Conservation (phyloP, 2,797 vertebrate species). For the Typhlichthys eigenmanni region DNA sequence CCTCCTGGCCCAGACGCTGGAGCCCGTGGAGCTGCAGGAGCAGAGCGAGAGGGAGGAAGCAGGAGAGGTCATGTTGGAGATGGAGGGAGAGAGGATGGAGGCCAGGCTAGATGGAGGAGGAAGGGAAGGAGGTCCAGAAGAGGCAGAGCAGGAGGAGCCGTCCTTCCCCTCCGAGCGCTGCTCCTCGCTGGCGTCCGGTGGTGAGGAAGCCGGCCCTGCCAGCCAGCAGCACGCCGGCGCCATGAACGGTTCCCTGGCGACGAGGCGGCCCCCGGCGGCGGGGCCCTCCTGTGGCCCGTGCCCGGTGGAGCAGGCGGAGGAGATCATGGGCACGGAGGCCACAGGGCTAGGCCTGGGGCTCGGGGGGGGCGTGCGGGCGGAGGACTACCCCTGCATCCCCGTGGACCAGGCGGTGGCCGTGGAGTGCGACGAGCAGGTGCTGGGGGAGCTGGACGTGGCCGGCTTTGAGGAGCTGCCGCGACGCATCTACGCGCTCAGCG, state of each 20-base stretch:
- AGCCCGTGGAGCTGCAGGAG: constrained; percentile 46
- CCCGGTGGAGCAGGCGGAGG: constrained; percentile 92
- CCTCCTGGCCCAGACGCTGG: constrained; percentile 67
- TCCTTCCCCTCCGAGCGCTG: constrained; percentile 23
- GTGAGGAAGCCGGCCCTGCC: constrained; percentile 43
- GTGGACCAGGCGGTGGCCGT: constrained; percentile 96
- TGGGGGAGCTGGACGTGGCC: constrained; percentile 84
- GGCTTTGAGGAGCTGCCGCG: constrained; percentile 95
- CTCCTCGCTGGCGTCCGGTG: constrained; percentile 35
- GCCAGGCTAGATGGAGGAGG: neutral
- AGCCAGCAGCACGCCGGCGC: constrained; percentile 66
- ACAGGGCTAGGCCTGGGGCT: constrained; percentile 67
- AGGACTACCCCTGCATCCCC: constrained; percentile 89
- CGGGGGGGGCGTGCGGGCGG: constrained; percentile 74
- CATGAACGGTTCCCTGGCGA: constrained; percentile 76
- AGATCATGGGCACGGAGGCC: constrained; percentile 94
- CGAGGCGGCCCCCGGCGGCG: constrained; percentile 45
- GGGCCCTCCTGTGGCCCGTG: constrained; percentile 56
- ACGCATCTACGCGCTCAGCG: constrained; percentile 94
- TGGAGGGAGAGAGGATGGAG: constrained; percentile 12
- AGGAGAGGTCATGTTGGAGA: constrained; percentile 14
- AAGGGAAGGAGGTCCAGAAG: constrained; percentile 26
- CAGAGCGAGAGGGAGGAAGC: constrained; percentile 15
- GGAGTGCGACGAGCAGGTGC: constrained; percentile 95
- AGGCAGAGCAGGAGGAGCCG: constrained; percentile 34